These are phyloP conservation scores for Drusus annulatus DNA, from an alignment of 1,140 invertebrate species.

Conservation along the genomic window DNA sequence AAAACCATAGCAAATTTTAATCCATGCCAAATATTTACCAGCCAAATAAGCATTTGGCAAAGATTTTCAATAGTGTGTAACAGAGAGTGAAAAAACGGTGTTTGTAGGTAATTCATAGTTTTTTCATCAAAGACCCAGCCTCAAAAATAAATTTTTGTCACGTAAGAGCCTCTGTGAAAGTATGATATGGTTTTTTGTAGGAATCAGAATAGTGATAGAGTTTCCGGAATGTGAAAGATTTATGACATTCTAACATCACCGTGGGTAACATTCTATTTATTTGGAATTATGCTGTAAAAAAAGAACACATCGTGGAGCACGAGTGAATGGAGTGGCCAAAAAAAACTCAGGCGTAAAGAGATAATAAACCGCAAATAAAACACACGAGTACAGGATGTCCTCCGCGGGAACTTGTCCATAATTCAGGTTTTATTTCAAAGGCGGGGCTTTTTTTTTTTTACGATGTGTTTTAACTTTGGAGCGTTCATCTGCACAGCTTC, in stretches of 20 bases:
- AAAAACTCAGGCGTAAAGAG: background rate
- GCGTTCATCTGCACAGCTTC: too few relatives aligned
- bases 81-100: too few relatives aligned
- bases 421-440: background rate
- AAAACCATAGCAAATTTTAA: background rate
- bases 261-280: background rate
- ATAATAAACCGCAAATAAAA: conserved; percentile 1
- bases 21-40: conserved; percentile 11
- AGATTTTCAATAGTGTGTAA: background rate
- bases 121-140: too few relatives aligned
- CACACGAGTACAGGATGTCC: background rate
- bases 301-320: background rate
- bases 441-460: conserved; percentile 7
- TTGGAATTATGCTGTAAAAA: background rate
- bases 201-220: too few relatives aligned
- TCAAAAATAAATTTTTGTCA: too few relatives aligned
- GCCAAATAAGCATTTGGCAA: conserved; percentile 23
- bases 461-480: background rate
- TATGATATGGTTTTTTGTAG: too few relatives aligned
- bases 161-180: too few relatives aligned
- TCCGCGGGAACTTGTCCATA: background rate
- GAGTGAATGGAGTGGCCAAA: background rate
- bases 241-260: too few relatives aligned
- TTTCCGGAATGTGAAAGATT: too few relatives aligned
- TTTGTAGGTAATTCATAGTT: too few relatives aligned